These are phyloP conservation scores for Alviniconcha strummeri DNA, from an alignment of 2,888 invertebrate species.

Conservation along the genomic window DNA sequence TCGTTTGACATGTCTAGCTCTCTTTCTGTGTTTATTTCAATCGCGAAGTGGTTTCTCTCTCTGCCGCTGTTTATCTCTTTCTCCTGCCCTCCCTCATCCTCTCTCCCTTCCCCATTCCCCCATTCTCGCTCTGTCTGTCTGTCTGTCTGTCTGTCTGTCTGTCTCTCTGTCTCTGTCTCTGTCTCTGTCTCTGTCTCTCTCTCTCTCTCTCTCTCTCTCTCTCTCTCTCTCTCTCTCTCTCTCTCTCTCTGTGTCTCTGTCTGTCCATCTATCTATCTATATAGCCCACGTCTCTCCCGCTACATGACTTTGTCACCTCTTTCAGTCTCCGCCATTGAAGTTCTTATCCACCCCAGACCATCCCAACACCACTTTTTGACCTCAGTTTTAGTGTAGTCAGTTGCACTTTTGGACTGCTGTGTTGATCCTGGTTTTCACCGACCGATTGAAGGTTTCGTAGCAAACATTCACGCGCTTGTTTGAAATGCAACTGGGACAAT, in stretches of 20 bases:
- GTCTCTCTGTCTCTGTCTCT: constrained; percentile 14
- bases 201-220: constrained; percentile 1
- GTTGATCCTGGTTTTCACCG: too few species aligned
- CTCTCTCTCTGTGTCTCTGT: background rate
- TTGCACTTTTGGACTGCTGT: too few species aligned
- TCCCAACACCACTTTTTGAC: too few species aligned
- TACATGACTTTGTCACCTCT: background rate
- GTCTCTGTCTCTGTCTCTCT: constrained; percentile 24
- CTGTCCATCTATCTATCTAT: background rate
- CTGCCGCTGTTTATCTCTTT: background rate
- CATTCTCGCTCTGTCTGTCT: background rate
- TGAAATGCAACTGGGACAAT: too few species aligned
- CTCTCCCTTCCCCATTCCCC: background rate
- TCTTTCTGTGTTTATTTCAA: constrained; percentile 17
- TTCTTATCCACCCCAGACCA: too few species aligned
- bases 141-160: background rate
- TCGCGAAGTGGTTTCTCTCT: background rate
- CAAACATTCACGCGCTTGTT: too few species aligned
- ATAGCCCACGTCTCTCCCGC: constrained; percentile 4
- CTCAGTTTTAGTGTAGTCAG: too few species aligned
- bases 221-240: constrained; percentile 5
- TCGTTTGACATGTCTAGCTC: constrained; percentile 11
- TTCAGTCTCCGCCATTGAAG: background rate
- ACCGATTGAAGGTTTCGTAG: too few species aligned
- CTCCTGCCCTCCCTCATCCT: too few species aligned